Conservation (phyloP, 2,113 vertebrate genomes). For the Syrmaticus mikado region DNA sequence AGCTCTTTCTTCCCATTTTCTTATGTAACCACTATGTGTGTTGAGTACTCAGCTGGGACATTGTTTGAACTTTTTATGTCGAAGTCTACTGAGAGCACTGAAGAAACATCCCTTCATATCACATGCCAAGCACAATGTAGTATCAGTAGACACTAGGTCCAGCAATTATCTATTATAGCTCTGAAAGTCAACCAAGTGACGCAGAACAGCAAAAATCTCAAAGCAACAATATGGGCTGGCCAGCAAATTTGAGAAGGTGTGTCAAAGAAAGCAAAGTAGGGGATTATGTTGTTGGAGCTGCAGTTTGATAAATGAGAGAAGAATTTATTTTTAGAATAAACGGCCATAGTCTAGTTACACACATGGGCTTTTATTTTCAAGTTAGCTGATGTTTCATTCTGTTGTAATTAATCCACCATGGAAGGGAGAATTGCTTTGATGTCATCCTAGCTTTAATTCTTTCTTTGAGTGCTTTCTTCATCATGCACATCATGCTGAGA, state of each 20-base stretch:
- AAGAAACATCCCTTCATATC: constrained; percentile 35
- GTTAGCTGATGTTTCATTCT: neutral
- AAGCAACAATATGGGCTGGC: constrained; percentile 15
- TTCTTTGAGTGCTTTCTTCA: constrained; percentile 31
- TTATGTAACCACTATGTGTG: constrained; percentile 39
- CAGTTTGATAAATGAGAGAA: neutral
- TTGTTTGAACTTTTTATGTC: constrained; percentile 67
- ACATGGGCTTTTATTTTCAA: constrained; percentile 44
- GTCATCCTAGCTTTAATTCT: constrained; percentile 10
- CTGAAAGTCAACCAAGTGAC: constrained; percentile 44
- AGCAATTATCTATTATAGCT: constrained; percentile 49
- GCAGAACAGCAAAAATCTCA: constrained; percentile 39
- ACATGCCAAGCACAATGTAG: constrained; percentile 45
- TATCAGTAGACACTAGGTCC: constrained; percentile 45
- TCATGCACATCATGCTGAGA: constrained; percentile 16
- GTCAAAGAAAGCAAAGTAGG: constrained; percentile 48
- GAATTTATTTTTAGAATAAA: constrained; percentile 35
- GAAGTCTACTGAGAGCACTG: constrained; percentile 63
- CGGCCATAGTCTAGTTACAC: neutral
- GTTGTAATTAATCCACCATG: constrained; percentile 28
- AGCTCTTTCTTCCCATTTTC: constrained; percentile 61
- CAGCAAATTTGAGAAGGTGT: constrained; percentile 27
- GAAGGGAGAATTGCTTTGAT: constrained; percentile 46
- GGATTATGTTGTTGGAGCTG: neutral
- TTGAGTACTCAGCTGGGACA: constrained; percentile 43